Base-by-base conservation (phyloP, 2,797 vertebrate genomes). In the Pipistrellus pygmaeus region DNA sequence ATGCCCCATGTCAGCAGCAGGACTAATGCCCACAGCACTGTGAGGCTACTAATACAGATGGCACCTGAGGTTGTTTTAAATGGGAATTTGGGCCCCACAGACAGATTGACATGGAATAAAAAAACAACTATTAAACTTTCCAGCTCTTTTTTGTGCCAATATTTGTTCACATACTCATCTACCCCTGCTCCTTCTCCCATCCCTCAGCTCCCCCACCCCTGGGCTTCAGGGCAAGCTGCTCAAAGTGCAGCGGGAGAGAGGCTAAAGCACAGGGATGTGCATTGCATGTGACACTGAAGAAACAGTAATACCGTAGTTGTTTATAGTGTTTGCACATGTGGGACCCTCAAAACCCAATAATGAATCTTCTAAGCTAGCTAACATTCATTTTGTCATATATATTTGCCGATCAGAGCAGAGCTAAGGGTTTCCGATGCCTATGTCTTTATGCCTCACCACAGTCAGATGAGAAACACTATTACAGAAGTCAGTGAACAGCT, bases 11-110 rank as follows among this genome's bases (percentile, higher is more conserved):
- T 10, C 32, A 77, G 62, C 25, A 53, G 25, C 35, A 32, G 21
- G 21, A 14, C 35, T 32, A 72, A 32, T 35, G 25, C 66, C 57
- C 32, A 66, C 20, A 11, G 27, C 46, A 32, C 23, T 21, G 55
- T 53, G 57, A 84, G 57, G 46, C 20, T 25, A 27, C 46, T 1
- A 25, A 6, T 13, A 20, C 0, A 2, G 27, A 25, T 0, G 5
- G 32, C 48, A 13, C 9, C 13, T 84, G 60, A 75, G 55, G 32
- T 7, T 66, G 13, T 66, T 66, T 53, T n/a, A 12, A 32, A 25
- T 4, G 20, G n/a, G 20, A 14, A 53, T 83, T 44, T 75, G 80
- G 53, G 44, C 27, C 25, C 44, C 51, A 64, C 0, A 0, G 55
- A 75, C 32, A 32, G 32, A 20, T 1, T n/a, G 69, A 55, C 46